Evolutionary conservation across 2,113 vertebrate species (phyloP).

Genomic region (Crotophaga sulcirostris): DNA sequence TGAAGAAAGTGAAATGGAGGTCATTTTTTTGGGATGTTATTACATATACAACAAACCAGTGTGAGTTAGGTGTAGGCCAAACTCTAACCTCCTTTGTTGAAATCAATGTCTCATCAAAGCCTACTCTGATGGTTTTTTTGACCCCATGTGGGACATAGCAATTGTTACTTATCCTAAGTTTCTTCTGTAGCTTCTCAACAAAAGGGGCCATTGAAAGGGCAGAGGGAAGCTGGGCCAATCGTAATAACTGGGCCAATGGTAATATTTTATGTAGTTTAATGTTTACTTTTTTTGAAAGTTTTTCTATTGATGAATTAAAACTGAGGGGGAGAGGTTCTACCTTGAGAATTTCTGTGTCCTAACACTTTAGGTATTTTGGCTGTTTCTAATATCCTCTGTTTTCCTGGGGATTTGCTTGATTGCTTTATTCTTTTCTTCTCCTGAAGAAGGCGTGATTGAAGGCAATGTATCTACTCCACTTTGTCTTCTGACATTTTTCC

Average conservation of each 20-base stretch:
- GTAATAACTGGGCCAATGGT: background rate
- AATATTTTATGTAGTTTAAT: background rate
- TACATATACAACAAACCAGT: background rate
- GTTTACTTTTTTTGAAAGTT: background rate
- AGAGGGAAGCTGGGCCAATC: too few species aligned
- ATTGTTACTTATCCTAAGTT: too few species aligned
- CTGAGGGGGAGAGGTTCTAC: background rate
- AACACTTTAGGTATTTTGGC: background rate
- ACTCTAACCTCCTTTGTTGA: background rate
- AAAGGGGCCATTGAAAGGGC: too few species aligned
- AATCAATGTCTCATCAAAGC: too few species aligned
- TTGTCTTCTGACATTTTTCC: background rate
- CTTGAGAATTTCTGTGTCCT: background rate
- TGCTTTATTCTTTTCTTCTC: background rate
- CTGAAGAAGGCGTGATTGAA: background rate
- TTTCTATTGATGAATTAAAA: background rate
- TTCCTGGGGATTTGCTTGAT: background rate
- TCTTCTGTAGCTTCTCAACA: too few species aligned
- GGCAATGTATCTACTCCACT: background rate
- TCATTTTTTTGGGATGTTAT: background rate
- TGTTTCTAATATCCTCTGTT: background rate
- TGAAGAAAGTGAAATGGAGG: background rate
- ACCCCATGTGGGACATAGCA: too few species aligned
- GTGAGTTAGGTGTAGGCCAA: conserved; percentile 4
- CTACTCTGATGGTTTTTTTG: too few species aligned